Percentiles rank a stretch among this genome's conserved stretches.
Conservation (phyloP, 2,113 vertebrate species). For the Colaptes auratus region DNA sequence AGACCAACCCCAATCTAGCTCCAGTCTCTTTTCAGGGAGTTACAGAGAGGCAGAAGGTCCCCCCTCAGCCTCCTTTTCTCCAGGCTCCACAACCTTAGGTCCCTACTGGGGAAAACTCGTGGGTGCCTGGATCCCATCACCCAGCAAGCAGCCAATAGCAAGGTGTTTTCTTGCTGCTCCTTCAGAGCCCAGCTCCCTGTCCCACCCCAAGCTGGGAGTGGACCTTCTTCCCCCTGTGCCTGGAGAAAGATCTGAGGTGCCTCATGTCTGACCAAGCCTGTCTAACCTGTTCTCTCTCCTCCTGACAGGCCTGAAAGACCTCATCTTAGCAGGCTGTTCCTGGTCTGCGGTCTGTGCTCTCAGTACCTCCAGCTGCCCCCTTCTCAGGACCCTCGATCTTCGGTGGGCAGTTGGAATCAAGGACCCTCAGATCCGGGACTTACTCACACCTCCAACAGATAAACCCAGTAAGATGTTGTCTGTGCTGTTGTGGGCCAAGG, state of each 20-base stretch:
- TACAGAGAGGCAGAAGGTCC: no score
- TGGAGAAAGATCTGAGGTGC: not conserved
- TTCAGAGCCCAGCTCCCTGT: rapidly evolving
- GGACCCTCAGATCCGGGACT: constrained; percentile 94
- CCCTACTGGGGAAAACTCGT: not conserved
- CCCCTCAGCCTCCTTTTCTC: no score
- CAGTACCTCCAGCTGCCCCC: constrained; percentile 93
- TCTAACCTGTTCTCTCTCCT: not conserved
- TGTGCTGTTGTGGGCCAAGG: not conserved
- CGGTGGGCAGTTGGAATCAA: constrained; percentile 95
- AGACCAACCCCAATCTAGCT: no score
- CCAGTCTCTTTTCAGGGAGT: no score
- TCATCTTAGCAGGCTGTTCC: constrained; percentile 92
- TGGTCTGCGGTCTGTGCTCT: constrained; percentile 95
- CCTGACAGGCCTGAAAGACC: constrained; percentile 88
- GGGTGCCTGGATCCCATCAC: not conserved
- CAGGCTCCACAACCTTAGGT: not conserved
- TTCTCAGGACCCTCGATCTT: constrained; percentile 95
- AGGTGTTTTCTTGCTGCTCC: not conserved
- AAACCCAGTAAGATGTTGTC: constrained; percentile 76
- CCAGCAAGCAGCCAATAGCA: rapidly evolving
- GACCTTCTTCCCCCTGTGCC: not conserved
- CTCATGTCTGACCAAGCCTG: rapidly evolving
- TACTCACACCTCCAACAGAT: constrained; percentile 88
- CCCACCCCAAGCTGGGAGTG: not conserved